These are phyloP conservation scores for Hormaphis cornu DNA, from an alignment of 1,140 invertebrate genomes.

Conservation along the genomic window DNA sequence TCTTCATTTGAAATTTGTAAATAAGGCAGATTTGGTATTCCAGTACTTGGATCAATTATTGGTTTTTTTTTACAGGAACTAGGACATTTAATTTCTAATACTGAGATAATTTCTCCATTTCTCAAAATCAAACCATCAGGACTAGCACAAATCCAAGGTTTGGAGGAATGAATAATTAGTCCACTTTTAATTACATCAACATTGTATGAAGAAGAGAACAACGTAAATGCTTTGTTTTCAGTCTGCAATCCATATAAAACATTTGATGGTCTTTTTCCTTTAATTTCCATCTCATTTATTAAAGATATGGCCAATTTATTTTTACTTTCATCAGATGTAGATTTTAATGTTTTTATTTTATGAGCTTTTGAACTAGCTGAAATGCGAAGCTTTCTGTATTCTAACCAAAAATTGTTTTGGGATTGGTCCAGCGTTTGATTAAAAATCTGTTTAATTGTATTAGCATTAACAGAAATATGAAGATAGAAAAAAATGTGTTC, in stretches of 20 bases:
- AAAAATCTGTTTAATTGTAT: not conserved
- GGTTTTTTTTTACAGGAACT: constrained; percentile 1
- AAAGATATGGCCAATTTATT: not conserved
- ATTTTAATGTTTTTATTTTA: constrained; percentile 4
- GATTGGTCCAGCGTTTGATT: not conserved
- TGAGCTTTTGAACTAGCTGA: not conserved
- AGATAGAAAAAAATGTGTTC: not conserved
- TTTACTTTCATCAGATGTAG: not conserved
- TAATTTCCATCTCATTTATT: not conserved
- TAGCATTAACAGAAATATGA: not conserved
- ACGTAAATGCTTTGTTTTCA: not conserved
- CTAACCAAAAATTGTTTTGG: not conserved
- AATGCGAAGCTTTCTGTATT: not conserved
- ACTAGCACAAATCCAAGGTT: not conserved
- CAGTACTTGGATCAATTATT: not conserved
- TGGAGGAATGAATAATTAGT: not conserved
- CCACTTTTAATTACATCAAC: not conserved
- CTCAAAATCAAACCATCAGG: not conserved
- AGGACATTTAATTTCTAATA: constrained; percentile 2
- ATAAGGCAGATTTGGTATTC: not conserved
- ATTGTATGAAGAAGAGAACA: not conserved
- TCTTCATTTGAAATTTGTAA: not conserved
- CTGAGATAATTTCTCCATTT: not conserved
- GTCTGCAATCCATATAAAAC: not conserved
- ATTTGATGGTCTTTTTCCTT: not conserved